phyloP scores from a whole-genome alignment of 1,140 invertebrate genomes.

The Lordiphosa clarofinis region DNA sequence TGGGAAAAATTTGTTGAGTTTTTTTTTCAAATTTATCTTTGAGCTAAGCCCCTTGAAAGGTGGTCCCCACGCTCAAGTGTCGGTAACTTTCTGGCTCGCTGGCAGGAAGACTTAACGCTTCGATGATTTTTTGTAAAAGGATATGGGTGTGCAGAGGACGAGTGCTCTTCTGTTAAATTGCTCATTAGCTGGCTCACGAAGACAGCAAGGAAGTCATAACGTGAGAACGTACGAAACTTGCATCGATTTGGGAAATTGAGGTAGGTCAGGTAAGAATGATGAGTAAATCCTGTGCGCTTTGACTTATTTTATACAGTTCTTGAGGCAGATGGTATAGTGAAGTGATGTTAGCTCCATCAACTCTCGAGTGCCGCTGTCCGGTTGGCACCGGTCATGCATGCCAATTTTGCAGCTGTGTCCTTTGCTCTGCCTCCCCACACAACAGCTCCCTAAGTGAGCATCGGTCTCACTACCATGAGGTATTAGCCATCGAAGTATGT shows the following conservation, averaged over 20 bases:
- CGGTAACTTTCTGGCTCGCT: conserved; percentile 31
- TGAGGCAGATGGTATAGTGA: too few relatives aligned
- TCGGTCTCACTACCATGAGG: too few relatives aligned
- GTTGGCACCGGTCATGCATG: too few relatives aligned
- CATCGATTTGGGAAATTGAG: background rate
- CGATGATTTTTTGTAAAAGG: conserved; percentile 17
- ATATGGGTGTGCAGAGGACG: conserved; percentile 11
- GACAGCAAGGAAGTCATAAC: conserved; percentile 1
- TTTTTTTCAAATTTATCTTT: conserved; percentile 9
- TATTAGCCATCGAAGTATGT: too few relatives aligned
- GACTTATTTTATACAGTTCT: too few relatives aligned
- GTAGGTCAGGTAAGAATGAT: conserved; percentile 21
- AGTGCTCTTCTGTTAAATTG: conserved; percentile 37
- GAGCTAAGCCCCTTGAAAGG: conserved; percentile 19
- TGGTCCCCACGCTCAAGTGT: conserved; percentile 33
- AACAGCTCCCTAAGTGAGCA: too few relatives aligned
- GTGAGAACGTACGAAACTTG: conserved; percentile 24
- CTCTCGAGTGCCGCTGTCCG: too few relatives aligned
- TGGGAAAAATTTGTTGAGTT: conserved; percentile 13
- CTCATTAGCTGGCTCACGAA: conserved; percentile 35
- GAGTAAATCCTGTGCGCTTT: too few relatives aligned
- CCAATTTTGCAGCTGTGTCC: too few relatives aligned
- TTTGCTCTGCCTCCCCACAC: too few relatives aligned
- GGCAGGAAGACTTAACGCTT: conserved; percentile 45
- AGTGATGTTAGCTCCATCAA: too few relatives aligned